A percentile compares a stretch with the other conserved stretches of the same genome.
phyloP scores from a whole-genome alignment of 2,113 vertebrate species.

The Alouatta palliata region DNA sequence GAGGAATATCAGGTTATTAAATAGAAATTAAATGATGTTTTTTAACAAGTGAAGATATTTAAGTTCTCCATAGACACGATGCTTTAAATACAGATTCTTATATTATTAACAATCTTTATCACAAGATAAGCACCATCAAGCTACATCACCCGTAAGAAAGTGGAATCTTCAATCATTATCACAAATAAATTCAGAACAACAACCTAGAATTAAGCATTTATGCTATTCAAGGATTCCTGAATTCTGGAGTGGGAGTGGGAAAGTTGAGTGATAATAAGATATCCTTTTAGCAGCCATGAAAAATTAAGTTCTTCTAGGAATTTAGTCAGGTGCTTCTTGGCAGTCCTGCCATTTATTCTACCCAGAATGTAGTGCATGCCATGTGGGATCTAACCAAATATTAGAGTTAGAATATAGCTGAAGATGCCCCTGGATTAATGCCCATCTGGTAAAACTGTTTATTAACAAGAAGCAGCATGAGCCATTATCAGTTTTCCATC shows the following conservation, averaged over 20 bases:
- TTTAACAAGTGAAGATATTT: constrained; percentile 7
- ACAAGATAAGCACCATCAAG: not conserved
- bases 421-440: not conserved
- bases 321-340: not conserved
- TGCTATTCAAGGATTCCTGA: not conserved
- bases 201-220: not conserved
- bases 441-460: not conserved
- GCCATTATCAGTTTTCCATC: not conserved
- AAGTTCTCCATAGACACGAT: not conserved
- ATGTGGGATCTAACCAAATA: not conserved
- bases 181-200: not conserved
- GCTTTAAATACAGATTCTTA: not conserved
- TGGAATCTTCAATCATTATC: not conserved
- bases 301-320: not conserved
- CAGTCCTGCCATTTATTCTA: not conserved
- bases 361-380: not conserved
- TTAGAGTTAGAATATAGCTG: not conserved
- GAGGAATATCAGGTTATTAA: constrained; percentile 34
- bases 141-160: not conserved
- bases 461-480: not conserved
- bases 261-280: not conserved
- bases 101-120: not conserved
- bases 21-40: constrained; percentile 12
- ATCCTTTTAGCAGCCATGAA: not conserved
- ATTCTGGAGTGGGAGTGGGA: not conserved